Evolutionary conservation across 1,140 invertebrate species (phyloP).

Genomic region (Orchesella cincta): DNA sequence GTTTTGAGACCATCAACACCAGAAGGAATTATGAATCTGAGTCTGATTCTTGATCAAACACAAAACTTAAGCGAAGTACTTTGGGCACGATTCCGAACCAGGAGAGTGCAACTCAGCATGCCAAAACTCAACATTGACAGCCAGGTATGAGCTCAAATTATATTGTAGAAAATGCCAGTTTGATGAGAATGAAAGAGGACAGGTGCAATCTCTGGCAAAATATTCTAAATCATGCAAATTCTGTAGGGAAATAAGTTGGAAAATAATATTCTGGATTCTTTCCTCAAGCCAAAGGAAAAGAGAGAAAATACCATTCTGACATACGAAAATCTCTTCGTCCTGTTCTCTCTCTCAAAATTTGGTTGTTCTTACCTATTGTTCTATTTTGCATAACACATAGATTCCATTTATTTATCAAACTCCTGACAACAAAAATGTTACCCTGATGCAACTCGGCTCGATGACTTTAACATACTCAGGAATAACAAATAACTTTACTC

Average conservation of each 20-base stretch:
- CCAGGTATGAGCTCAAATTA: slow-evolving; percentile 35
- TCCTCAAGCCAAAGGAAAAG: background rate
- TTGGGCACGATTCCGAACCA: slow-evolving; percentile 10
- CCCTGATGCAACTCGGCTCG: slow-evolving; percentile 43
- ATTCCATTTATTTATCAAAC: slow-evolving; percentile 16
- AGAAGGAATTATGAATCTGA: slow-evolving; percentile 20
- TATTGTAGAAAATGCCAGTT: background rate
- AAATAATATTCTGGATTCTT: background rate
- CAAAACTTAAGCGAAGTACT: slow-evolving; percentile 12
- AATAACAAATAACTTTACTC: slow-evolving; percentile 30
- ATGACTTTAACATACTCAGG: slow-evolving; percentile 39
- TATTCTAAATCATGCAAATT: background rate
- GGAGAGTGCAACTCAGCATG: slow-evolving; percentile 35
- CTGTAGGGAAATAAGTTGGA: slow-evolving; percentile 3
- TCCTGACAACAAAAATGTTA: slow-evolving; percentile 30
- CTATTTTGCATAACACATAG: background rate
- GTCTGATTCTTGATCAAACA: slow-evolving; percentile 6
- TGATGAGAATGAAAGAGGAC: too few relatives aligned
- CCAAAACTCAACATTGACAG: slow-evolving; percentile 42
- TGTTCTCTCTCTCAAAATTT: too few relatives aligned
- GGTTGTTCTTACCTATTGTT: slow-evolving; percentile 2
- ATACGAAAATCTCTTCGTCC: too few relatives aligned
- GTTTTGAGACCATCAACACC: slow-evolving; percentile 26
- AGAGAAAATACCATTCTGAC: background rate
- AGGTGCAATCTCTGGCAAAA: too few relatives aligned